Evolutionary conservation across 1,140 invertebrate genomes (phyloP), one percentile per base, ranked within the genome.

Genomic region (Drosophila seguyi): DNA sequence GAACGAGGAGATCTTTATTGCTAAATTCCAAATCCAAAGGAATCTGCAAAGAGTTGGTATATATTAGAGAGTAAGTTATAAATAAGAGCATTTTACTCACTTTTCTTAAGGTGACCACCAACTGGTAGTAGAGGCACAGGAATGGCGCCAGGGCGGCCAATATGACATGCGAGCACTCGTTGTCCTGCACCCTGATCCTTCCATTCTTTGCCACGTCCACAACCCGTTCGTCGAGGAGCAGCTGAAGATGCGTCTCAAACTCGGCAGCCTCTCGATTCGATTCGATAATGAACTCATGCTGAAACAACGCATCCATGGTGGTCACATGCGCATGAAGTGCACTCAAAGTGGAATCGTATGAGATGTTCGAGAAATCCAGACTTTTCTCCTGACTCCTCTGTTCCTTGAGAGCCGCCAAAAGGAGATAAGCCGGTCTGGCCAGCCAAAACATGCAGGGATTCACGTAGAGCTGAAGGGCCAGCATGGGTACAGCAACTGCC

Each of bases 381-480:
- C 20, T 6, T 31, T 38, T 48, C 18, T 58, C 79, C 27, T 78
- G 76, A 65, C 75, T 65, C 39, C 75, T 39, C 65, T 81, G 62
- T 55, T 92, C 87, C 18, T 81, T 75, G 5, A 93, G 55, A 0
- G 81, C 91, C 0, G 94, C 81, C 20, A 94, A 71, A 27, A 93
- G 93, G n/a, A 95, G 82, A 38, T 96, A 92, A 0, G 95, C 94
- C 3, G 94, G 93, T 63, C 95, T 94, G 14, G 95, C 93, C 14
- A 96, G 73, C 93, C 95, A 96, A 80, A 95, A 95, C 47, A 97
- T 93, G 31, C 94, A 93, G 3, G 96, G 95, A 93, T 97, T 97
- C 14, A 96, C 93, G 86, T 97, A 97, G 66, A 96, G 93, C 79
- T 96, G 95, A 31, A 96, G 80, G 81, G 95, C 95, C 39, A 97